Conservation (phyloP, 2,113 vertebrate genomes). For the Ceyx margarethae region DNA sequence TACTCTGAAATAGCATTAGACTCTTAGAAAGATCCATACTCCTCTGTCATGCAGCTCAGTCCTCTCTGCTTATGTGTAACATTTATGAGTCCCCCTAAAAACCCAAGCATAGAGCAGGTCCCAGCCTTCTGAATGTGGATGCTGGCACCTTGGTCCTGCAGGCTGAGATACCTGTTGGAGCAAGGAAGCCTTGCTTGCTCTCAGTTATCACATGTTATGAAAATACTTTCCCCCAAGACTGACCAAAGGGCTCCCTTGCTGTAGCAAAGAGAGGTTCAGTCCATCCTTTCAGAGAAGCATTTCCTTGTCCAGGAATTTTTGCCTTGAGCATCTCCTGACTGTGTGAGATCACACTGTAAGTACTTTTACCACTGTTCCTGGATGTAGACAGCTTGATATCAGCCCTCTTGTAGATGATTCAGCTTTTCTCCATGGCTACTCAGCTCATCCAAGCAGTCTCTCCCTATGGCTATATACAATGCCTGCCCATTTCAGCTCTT, state of each 20-base stretch:
- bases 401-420: not conserved
- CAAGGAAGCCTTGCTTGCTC: not conserved
- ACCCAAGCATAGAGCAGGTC: rapidly evolving
- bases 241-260: not conserved
- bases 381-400: not conserved
- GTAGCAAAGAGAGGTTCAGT: not conserved
- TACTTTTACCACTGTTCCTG: not conserved
- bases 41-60: not conserved
- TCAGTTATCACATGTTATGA: not conserved
- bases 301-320: not conserved
- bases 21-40: not conserved
- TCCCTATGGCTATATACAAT: rapidly evolving
- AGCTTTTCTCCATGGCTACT: not conserved
- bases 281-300: not conserved
- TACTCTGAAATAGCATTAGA: not conserved
- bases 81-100: not conserved
- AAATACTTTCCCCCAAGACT: not conserved
- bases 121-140: not conserved
- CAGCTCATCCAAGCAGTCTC: not conserved
- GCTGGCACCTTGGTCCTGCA: not conserved
- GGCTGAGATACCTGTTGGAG: not conserved
- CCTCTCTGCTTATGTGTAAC: not conserved
- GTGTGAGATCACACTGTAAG: not conserved
- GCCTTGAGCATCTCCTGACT: not conserved
- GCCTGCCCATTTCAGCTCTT: not conserved